These are phyloP conservation scores for Augochlorella aurata DNA, from an alignment of 2,888 invertebrate species.

Conservation along the genomic window DNA sequence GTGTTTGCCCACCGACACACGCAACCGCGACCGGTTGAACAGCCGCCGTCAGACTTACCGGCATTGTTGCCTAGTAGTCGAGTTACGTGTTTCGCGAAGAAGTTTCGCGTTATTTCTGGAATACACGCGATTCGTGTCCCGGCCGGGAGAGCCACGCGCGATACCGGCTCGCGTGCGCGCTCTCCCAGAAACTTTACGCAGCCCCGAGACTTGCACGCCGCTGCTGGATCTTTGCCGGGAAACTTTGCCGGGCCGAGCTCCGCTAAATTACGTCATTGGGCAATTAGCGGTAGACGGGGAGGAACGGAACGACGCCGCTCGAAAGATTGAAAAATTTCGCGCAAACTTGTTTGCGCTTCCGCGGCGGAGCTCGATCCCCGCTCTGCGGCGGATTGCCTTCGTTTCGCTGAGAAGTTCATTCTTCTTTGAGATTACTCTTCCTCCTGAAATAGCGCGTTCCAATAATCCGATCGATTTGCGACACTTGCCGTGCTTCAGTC, in stretches of 20 bases:
- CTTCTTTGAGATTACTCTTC: too few species aligned
- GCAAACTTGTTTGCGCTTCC: background rate
- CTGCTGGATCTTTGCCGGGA: background rate
- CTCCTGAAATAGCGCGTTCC: too few species aligned
- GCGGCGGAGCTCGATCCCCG: background rate
- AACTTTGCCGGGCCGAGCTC: background rate
- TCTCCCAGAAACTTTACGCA: conserved; percentile 8
- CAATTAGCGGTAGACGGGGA: background rate
- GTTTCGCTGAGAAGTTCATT: too few species aligned
- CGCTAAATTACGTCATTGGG: conserved; percentile 15
- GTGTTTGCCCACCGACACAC: background rate
- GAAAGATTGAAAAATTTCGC: conserved; percentile 8
- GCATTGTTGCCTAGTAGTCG: conserved; percentile 59
- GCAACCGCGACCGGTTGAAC: conserved; percentile 1
- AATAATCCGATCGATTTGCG: too few species aligned
- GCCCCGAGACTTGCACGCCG: background rate
- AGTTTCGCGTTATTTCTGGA: conserved; percentile 63
- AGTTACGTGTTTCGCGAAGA: conserved; percentile 61
- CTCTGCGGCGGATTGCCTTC: background rate
- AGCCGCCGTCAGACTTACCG: conserved; percentile 48
- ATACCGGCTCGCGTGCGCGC: conserved; percentile 29
- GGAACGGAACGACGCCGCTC: background rate
- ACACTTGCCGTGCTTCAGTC: too few species aligned
- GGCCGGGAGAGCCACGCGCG: conserved; percentile 26
- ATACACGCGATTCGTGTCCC: conserved; percentile 56